phyloP scores from a whole-genome alignment of 2,113 vertebrate genomes.

The Psettodes erumei region DNA sequence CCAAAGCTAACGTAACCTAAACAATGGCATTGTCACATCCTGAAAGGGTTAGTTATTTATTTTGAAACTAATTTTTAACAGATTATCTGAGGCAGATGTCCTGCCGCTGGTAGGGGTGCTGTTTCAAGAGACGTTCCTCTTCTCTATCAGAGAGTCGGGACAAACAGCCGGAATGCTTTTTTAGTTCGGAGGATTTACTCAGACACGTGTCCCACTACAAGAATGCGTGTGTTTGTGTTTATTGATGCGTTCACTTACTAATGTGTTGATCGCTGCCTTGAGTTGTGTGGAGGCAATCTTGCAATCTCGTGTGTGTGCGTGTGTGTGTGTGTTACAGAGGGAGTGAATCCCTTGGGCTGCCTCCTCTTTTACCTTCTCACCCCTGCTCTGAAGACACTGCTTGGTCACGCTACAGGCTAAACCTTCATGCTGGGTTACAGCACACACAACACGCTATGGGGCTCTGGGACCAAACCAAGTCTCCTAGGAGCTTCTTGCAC shows the following conservation, averaged over 20 bases:
- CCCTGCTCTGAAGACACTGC: constrained; percentile 37
- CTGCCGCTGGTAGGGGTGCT: too few species aligned
- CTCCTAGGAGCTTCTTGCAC: constrained; percentile 9
- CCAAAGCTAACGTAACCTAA: neutral
- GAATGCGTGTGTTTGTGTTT: neutral
- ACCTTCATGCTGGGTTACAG: constrained; percentile 50
- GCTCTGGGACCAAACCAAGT: constrained; percentile 23
- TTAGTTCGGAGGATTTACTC: neutral
- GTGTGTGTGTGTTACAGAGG: neutral
- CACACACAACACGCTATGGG: constrained; percentile 50
- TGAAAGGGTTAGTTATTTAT: too few species aligned
- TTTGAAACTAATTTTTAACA: too few species aligned
- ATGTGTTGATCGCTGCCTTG: neutral
- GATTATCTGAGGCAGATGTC: neutral
- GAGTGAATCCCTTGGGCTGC: constrained; percentile 14
- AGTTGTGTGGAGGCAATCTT: neutral
- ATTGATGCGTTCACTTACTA: neutral
- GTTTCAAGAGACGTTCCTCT: too few species aligned
- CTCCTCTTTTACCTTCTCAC: constrained; percentile 51
- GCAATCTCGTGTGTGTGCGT: too few species aligned
- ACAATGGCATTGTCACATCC: too few species aligned
- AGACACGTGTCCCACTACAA: neutral
- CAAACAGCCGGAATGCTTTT: neutral
- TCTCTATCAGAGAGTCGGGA: neutral
- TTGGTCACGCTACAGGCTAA: constrained; percentile 60